Base-by-base conservation (phyloP, 1,140 invertebrate species). In the Nymphalis io region DNA sequence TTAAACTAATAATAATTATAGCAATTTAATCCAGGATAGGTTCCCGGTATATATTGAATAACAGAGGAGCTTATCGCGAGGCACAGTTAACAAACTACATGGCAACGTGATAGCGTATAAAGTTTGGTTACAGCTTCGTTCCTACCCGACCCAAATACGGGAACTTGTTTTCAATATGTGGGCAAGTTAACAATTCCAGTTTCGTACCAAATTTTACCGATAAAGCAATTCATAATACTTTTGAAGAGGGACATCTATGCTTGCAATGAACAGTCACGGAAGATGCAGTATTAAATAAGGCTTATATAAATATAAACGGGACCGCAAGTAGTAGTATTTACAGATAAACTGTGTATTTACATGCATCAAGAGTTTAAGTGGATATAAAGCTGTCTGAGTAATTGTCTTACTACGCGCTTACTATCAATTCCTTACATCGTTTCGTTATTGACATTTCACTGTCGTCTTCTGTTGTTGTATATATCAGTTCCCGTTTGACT, bases 41-140 rank as follows among this genome's bases (percentile, higher is more conserved):
- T 27, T 15, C 11, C 48, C 51, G 6, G 21, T 55, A 15, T 33
- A 66, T 58, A 66, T 66, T 66, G 55, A 66, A 66, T 65, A 57
- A 65, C 58, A 66, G 39, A 38, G 18, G 53, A 46, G 55, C 63
- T 66, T 66, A 46, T 33, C 63, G 55, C 40, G 53, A 16, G 55
- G 39, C 63, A 39, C 40, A 66, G 55, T 46, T 66, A 44, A 46
- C 55, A 46, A 66, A 58, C 63, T 58, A 58, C 53, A 38, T 27
- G 6, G 12, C 21, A 20, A 55, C 12, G 6, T 27, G 11, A 55
- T 55, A 27, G 23, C 21, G 18, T 33, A 27, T 23, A 12, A n/a
- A 55, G 51, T 55, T 23, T 21, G 13, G 46, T 20, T 51, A 21
- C 12, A 51, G 46, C n/a, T 46, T 2, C 18, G 48, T 21, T 23